Percentiles rank a stretch among this genome's conserved stretches.
phyloP scores from a whole-genome alignment of 2,888 invertebrate genomes.

The Geotrupes spiniger region DNA sequence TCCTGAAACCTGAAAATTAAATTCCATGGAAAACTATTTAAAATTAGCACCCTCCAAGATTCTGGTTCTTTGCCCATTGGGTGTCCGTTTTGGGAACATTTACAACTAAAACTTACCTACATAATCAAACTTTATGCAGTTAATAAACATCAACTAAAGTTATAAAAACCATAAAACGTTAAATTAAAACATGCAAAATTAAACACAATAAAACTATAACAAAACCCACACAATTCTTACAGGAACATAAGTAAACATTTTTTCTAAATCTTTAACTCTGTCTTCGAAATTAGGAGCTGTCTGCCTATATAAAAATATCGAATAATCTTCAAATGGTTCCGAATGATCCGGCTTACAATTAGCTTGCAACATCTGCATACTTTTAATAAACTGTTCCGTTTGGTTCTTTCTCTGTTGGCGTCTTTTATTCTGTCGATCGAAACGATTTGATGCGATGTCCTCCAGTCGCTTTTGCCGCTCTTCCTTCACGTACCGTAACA shows the following conservation, averaged over 20 bases:
- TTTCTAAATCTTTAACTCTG: conserved; percentile 77
- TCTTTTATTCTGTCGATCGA: conserved; percentile 61
- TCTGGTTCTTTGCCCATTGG: no score
- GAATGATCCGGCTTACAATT: conserved; percentile 66
- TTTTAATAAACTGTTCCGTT: conserved; percentile 80
- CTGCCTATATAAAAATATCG: conserved; percentile 80
- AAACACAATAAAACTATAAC: not conserved
- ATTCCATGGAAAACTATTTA: no score
- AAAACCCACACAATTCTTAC: conserved; percentile 54
- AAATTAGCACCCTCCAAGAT: no score
- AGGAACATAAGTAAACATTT: conserved; percentile 66
- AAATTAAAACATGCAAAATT: no score
- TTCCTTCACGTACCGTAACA: conserved; percentile 53
- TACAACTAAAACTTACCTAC: conserved; percentile 1
- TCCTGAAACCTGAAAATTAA: no score
- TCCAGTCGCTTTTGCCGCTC: conserved; percentile 72
- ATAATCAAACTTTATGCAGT: not conserved
- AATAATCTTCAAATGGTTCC: conserved; percentile 76
- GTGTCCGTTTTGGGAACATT: no score
- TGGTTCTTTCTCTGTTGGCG: conserved; percentile 70
- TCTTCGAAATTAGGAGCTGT: conserved; percentile 82
- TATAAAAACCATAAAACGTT: no score
- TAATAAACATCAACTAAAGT: not conserved
- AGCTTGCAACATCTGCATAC: conserved; percentile 79
- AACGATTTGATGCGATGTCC: conserved; percentile 68